Conservation (phyloP, 2,797 vertebrate genomes). For the Sebastes paucispinis region DNA sequence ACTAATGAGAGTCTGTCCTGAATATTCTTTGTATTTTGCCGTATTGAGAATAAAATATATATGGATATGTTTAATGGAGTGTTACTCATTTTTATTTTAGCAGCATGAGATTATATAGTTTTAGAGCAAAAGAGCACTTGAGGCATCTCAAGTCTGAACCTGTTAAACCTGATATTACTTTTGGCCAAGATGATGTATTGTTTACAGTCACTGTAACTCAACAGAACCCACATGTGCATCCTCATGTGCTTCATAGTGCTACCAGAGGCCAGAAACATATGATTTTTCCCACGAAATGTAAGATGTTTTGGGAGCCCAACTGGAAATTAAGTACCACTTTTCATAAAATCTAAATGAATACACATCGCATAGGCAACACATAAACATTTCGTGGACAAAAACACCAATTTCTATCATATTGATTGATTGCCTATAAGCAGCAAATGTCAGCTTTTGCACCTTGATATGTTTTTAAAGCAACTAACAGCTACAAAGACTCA, state of each 20-base stretch:
- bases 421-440: not conserved
- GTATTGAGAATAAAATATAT: slow-evolving; percentile 99
- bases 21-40: slow-evolving; percentile 99
- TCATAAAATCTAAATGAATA: not conserved
- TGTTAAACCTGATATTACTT: not conserved
- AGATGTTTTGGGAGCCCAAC: not conserved
- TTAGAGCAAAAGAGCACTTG: not conserved
- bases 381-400: not conserved
- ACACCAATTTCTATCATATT: not conserved
- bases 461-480: not conserved
- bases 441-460: not conserved
- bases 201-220: not conserved
- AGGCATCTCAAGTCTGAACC: not conserved
- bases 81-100: slow-evolving; percentile 8
- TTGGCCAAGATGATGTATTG: not conserved
- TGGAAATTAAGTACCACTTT: not conserved
- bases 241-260: not conserved
- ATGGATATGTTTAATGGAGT: slow-evolving; percentile 83
- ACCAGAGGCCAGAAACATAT: not conserved
- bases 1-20: slow-evolving; percentile 94
- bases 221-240: not conserved
- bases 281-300: not conserved
- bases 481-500: accelerated
- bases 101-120: not conserved
- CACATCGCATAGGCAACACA: not conserved